phyloP scores from a whole-genome alignment of 2,888 invertebrate species.

The Coenonympha glycerion region DNA sequence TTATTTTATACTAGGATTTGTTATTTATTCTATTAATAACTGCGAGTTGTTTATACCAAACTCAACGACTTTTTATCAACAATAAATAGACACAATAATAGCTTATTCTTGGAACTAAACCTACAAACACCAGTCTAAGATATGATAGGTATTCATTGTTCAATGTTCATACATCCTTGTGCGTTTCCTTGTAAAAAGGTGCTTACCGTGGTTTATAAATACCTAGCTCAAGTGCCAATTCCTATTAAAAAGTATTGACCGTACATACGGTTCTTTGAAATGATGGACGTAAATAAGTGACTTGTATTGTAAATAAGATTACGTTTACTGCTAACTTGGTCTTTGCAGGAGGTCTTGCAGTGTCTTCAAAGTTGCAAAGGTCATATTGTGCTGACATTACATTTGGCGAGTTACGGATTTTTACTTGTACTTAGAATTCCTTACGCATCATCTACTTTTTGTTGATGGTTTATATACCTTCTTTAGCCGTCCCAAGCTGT shows the following conservation, averaged over 20 bases:
- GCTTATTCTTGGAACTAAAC: neutral
- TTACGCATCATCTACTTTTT: too few species aligned
- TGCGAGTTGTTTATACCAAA: too few species aligned
- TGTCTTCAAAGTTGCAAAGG: too few species aligned
- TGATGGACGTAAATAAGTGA: conserved; percentile 16
- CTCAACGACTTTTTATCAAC: too few species aligned
- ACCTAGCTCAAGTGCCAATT: conserved; percentile 18
- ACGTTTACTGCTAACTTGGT: conserved; percentile 1
- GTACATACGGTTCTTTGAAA: conserved; percentile 13
- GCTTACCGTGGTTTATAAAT: conserved; percentile 18
- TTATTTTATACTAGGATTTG: too few species aligned
- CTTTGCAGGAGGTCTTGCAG: too few species aligned
- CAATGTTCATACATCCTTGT: conserved; percentile 13
- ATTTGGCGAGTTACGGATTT: too few species aligned
- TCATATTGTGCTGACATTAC: too few species aligned
- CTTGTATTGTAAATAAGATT: conserved; percentile 13
- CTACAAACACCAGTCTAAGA: neutral
- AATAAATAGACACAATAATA: neutral
- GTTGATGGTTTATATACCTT: too few species aligned
- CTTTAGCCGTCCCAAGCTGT: too few species aligned
- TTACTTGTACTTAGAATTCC: too few species aligned
- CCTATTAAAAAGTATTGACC: conserved; percentile 19
- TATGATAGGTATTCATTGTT: conserved; percentile 1
- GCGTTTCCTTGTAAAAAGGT: conserved; percentile 18
- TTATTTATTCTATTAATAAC: too few species aligned